A percentile compares a stretch with the other conserved stretches of the same genome.
Conservation (phyloP, 2,113 vertebrate species). For the Monarcha castaneiventris region DNA sequence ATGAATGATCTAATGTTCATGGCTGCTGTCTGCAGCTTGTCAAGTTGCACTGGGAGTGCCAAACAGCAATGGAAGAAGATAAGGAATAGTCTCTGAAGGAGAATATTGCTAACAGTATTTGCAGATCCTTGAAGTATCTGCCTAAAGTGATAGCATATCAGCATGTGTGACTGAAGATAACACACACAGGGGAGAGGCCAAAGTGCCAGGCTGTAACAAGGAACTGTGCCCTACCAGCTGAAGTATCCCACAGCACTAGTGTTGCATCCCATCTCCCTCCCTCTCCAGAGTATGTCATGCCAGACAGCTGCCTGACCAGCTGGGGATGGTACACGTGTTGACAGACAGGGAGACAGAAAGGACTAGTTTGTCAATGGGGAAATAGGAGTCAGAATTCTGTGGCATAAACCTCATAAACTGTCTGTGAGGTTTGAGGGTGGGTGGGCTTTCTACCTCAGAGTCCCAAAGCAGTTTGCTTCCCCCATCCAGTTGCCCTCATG, state of each 20-base stretch:
- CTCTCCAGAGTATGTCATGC: not conserved
- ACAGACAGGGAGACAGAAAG: not conserved
- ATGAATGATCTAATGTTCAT: not conserved
- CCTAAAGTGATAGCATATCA: not conserved
- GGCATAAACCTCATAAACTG: not conserved
- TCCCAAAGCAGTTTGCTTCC: not conserved
- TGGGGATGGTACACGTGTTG: too few species aligned
- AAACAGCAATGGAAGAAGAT: not conserved
- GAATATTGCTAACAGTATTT: not conserved
- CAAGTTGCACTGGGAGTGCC: not conserved
- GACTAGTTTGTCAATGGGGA: not conserved
- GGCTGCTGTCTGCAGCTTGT: not conserved
- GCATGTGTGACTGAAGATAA: not conserved
- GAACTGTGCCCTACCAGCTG: not conserved
- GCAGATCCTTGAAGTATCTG: not conserved
- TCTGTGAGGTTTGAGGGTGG: not conserved
- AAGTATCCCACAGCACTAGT: not conserved
- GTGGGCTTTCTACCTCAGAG: not conserved
- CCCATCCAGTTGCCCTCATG: not conserved
- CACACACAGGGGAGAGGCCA: not conserved
- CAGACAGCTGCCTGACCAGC: not conserved
- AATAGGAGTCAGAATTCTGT: not conserved
- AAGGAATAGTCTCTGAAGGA: not conserved
- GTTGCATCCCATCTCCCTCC: not conserved
- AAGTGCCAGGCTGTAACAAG: not conserved